Base-by-base conservation (phyloP, 2,888 invertebrate species). In the Netelia melanura region DNA sequence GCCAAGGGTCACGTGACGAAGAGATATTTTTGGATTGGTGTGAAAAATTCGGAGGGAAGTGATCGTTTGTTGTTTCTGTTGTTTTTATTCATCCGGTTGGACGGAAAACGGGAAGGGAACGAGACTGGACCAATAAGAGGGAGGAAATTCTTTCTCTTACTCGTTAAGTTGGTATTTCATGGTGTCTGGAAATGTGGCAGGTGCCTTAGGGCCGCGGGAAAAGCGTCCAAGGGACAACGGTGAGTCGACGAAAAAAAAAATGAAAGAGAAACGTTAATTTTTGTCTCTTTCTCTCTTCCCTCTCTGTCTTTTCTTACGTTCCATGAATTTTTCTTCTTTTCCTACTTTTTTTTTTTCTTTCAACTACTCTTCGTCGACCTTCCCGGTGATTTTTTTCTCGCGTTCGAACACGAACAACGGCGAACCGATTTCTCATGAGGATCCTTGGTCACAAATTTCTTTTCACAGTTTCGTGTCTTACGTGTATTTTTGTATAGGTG, bases 161-260 rank as follows among this genome's bases (percentile, higher is more conserved):
- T 61, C 21, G 61, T 70, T 70, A 44, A 67, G 25, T 17, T 72
- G 38, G 48, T 44, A 17, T 72, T 72, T 67, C 70, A 68, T 75
- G 62, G 72, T 76, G 78, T 11, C 44, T 44, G 52, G 68, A 84
- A 81, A 77, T 81, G 84, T 58, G 56, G 81, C 62, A 67, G 43
- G 75, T 67, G 76, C 75, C 79, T 80, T 67, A 52, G 71, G 75
- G 75, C 71, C 30, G 8, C 65, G 62, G 65, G 71, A 61, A 64
- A 70, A 72, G 0, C 65, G 56, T 65, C 65, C 65, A 17, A 52
- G 78, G 56, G 56, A 44, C 44, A 83, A 82, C 82, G 85, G 85
- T 85, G 79, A 85, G 85, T 85, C 78, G 75, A 82, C 81, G 76
- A 17, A 17, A 17, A 17, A 78, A 77, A 84, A 70, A 76, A 48